phyloP scores from a whole-genome alignment of 2,888 invertebrate species.

The Entomobrya proxima region DNA sequence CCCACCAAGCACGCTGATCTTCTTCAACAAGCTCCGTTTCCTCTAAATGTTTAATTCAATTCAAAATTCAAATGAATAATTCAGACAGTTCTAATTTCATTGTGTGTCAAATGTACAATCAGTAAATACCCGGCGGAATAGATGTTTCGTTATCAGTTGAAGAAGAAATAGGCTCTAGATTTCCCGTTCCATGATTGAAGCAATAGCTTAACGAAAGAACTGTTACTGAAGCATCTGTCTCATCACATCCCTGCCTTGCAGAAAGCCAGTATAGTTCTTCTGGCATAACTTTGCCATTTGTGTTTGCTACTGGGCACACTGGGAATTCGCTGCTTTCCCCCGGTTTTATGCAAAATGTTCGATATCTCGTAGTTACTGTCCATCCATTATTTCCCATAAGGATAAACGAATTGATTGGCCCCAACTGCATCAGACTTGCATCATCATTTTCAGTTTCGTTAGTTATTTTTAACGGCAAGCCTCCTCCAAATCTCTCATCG shows the following conservation, averaged over 20 bases:
- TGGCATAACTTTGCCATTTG: not conserved
- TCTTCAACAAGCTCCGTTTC: too few species aligned
- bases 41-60: too few species aligned
- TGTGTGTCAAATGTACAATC: too few species aligned
- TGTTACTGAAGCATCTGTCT: not conserved
- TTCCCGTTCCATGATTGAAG: conserved; percentile 38
- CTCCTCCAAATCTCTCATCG: conserved; percentile 9
- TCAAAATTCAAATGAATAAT: too few species aligned
- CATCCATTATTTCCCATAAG: conserved; percentile 43
- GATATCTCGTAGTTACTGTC: not conserved
- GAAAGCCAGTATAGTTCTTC: conserved; percentile 20
- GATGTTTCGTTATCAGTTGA: not conserved
- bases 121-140: not conserved
- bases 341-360: conserved; percentile 35
- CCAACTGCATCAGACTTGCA: not conserved
- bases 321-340: not conserved
- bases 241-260: not conserved
- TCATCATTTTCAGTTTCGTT: not conserved
- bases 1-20: not conserved
- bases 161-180: conserved; percentile 10
- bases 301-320: conserved; percentile 36
- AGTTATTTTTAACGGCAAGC: not conserved
- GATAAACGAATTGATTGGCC: conserved; percentile 5
- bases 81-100: too few species aligned
- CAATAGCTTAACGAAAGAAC: not conserved